Evolutionary conservation across 2,797 vertebrate genomes (phyloP), one percentile per base, ranked within the genome.

Genomic region (Peromyscus attwateri): DNA sequence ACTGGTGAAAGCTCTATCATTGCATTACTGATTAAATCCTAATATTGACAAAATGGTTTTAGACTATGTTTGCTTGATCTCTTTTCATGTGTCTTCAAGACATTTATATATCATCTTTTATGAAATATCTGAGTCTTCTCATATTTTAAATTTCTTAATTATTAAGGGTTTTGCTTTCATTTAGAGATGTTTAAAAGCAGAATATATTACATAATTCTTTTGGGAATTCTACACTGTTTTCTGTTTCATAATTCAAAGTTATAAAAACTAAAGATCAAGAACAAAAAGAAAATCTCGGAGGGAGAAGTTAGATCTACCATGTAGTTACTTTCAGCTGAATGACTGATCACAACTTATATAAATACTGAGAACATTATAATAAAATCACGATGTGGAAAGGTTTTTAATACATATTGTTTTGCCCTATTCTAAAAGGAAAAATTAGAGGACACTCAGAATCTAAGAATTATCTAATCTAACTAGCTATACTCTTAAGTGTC

Each of bases 211-310:
- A 76, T 95, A 46, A 94, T 79, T 77, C 16, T 76, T 34, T 85
- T 57, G 77, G 57, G 46, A 27, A n/a, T 91, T 49, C 37, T 87
- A 40, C 92, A 91, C 27, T 87, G 93, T 92, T 92, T 97, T 89
- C 57, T 91, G 49, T 52, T 80, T 93, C 94, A 55, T 49, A 90
- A 93, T 49, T 96, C 64, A 92, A 96, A 95, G 91, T 94, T 52
- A 84, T 66, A 76, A 93, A 89, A 77, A 93, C 0, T 77, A 37
- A 92, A 89, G 92, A 83, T 87, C 29, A 94, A 96, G 43, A 71
- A 31, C 40, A 96, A 46, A 85, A 94, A 81, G 16, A 34, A 88
- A 84, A 89, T 12, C 85, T 92, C n/a, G 91, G 25, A 80, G 68
- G 29, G 6, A 16, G 52, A 93, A 96, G 60, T 62, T 68, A 87